These are phyloP conservation scores for Heterotilapia buettikoferi DNA, from an alignment of 2,113 vertebrate genomes.

Conservation along the genomic window DNA sequence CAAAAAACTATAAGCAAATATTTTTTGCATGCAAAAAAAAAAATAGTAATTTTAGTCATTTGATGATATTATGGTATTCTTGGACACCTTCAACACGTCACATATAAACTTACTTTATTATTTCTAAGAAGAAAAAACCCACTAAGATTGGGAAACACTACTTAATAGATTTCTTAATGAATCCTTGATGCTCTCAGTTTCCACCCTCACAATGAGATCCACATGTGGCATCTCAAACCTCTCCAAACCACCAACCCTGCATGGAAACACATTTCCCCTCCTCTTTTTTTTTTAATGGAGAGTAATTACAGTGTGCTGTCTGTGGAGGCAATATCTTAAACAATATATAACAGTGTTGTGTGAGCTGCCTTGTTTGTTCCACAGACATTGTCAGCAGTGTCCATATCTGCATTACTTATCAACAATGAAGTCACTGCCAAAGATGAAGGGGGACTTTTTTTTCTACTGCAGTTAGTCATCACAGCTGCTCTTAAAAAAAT, in stretches of 20 bases:
- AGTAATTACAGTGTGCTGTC: background rate
- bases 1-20: background rate
- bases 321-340: background rate
- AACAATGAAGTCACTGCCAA: conserved; percentile 33
- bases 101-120: background rate
- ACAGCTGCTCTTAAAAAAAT: conserved; percentile 45
- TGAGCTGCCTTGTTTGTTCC: background rate
- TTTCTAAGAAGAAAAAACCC: conserved; percentile 18
- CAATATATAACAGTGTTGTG: background rate
- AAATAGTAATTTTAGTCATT: background rate
- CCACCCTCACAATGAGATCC: conserved; percentile 51
- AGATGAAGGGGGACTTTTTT: conserved; percentile 1
- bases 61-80: background rate
- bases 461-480: conserved; percentile 29
- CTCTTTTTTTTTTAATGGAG: background rate
- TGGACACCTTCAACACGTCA: background rate
- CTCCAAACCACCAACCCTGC: conserved; percentile 39
- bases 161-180: conserved; percentile 34
- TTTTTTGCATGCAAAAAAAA: background rate
- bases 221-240: conserved; percentile 43
- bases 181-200: conserved; percentile 29
- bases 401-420: conserved; percentile 17
- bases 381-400: background rate
- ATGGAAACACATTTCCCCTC: conserved; percentile 22
- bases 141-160: background rate